phyloP scores from a whole-genome alignment of 2,797 vertebrate genomes.

The Muraenolepis orangiensis region DNA sequence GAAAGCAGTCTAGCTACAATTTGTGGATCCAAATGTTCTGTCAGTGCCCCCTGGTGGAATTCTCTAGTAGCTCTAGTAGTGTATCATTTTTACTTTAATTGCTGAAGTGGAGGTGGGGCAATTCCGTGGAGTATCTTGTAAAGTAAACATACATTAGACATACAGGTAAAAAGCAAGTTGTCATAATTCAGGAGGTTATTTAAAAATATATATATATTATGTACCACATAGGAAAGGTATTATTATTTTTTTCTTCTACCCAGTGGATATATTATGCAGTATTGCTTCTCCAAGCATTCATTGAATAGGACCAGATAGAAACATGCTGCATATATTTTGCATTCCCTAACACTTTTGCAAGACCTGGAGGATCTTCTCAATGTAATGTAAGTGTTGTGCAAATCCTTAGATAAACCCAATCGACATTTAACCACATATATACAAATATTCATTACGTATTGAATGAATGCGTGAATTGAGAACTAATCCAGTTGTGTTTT shows the following conservation, averaged over 20 bases:
- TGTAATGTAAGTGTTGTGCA: conserved; percentile 82
- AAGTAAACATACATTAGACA: not conserved
- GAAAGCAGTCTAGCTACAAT: not conserved
- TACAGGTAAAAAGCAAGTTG: not conserved
- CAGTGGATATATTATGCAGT: not conserved
- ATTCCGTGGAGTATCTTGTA: not conserved
- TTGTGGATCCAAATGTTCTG: not conserved
- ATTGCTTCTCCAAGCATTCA: not conserved
- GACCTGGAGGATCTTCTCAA: conserved; percentile 93
- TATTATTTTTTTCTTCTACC: not conserved
- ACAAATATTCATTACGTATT: not conserved
- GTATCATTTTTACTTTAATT: too few species aligned
- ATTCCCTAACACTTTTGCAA: conserved; percentile 72
- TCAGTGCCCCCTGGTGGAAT: not conserved
- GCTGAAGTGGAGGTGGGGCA: too few species aligned
- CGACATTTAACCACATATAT: not conserved
- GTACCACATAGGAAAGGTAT: not conserved
- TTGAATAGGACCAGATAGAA: not conserved
- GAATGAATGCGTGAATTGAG: not conserved
- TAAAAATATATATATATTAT: not conserved
- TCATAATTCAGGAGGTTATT: not conserved
- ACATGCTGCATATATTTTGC: not conserved
- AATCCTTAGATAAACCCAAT: not conserved
- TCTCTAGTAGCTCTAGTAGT: not conserved
- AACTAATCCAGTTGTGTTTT: not conserved